Evolutionary conservation across 2,113 vertebrate species (phyloP), one percentile per base, ranked within the genome.

Genomic region (Shinisaurus crocodilurus): DNA sequence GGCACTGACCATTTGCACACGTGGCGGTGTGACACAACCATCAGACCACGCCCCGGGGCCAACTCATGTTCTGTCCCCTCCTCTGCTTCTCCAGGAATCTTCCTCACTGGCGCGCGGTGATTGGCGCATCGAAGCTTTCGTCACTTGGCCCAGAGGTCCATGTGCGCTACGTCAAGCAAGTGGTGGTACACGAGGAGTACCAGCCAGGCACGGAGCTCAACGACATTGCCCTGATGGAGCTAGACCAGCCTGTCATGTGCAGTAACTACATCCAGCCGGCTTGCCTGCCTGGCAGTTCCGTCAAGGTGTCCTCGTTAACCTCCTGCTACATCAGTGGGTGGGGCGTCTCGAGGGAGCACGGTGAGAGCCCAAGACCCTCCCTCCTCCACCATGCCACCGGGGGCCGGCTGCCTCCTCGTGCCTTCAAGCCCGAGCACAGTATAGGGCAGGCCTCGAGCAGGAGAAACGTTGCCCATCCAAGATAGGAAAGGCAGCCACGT

Each of bases 191-290:
- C 0, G 96, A 96, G 57, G 90, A 82, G 0, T 97, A 96, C 89
- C 70, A 83, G 12, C 16, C 69, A 1, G 16, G 34, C 12, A 88
- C 74, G 0, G 92, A 97, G 80, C 40, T 37, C 15, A 95, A 96
- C 0, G 96, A 97, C 94, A 93, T 96, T 0, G 96, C 97, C 0
- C 92, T 97, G 60, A 5, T 97, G 83, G 94, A 95, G 93, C 89
- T 97, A 82, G 94, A 94, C 34, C 91, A 93, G 32, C 92, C 96
- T 0, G 77, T 96, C 2, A 5, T n/a, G 0, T 97, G 96, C 5
- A 95, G 92, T 18, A 10, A 8, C 79, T 91, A 86, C 70, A 45
- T 96, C 2, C 94, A 96, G 9, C 90, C 91, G 0, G 93, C 90
- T 74, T 97, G 97, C 77, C 60, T 97, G 87, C 97, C 96, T 12